A percentile compares a stretch with the other conserved stretches of the same genome.
These are phyloP conservation scores for Psilanteris sp. DNA, from an alignment of 1,140 invertebrate genomes.

Conservation along the genomic window DNA sequence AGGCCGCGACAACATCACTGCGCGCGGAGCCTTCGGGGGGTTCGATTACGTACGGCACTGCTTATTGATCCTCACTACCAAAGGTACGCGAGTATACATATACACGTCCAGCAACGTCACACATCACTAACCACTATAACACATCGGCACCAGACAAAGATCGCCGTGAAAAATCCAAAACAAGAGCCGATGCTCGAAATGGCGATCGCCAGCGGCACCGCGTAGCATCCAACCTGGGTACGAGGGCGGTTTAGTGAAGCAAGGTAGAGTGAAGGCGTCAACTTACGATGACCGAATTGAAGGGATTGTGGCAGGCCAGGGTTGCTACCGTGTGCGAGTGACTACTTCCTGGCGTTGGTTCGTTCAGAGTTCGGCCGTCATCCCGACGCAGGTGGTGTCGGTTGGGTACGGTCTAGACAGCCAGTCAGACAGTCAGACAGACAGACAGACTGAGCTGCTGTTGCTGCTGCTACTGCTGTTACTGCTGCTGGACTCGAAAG, in stretches of 20 bases:
- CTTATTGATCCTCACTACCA: conserved; percentile 68
- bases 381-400: conserved; percentile 37
- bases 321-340: conserved; percentile 64
- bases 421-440: conserved; percentile 33
- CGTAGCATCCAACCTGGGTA: not conserved
- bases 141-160: conserved; percentile 17
- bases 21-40: conserved; percentile 8
- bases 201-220: not conserved
- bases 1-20: not conserved
- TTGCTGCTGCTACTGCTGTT: conserved; percentile 41
- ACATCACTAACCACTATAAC: conserved; percentile 56
- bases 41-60: conserved; percentile 63
- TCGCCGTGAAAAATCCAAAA: no score
- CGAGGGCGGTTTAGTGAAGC: not conserved
- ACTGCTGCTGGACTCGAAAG: conserved; percentile 49
- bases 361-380: conserved; percentile 50
- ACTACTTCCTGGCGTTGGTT: conserved; percentile 42
- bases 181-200: no score
- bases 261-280: conserved; percentile 5
- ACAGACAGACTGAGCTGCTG: conserved; percentile 44
- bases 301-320: conserved; percentile 80
- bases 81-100: conserved; percentile 58
- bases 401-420: conserved; percentile 22
- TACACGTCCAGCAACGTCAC: conserved; percentile 51
- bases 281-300: conserved; percentile 80